These are phyloP conservation scores for Poecilus cupreus DNA, from an alignment of 2,888 invertebrate genomes.

Conservation along the genomic window DNA sequence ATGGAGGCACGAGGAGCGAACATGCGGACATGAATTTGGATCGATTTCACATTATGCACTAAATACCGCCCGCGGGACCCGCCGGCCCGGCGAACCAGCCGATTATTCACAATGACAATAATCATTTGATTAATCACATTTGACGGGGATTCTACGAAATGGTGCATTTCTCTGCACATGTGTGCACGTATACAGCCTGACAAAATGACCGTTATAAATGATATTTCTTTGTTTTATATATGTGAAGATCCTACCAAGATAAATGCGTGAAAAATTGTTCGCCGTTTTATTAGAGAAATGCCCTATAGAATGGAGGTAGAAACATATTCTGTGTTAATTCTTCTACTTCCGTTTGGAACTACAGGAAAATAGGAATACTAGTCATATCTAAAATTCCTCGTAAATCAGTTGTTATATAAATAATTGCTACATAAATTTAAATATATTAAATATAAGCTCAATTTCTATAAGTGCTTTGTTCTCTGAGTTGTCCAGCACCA, in stretches of 20 bases:
- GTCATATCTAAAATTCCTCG: too few species aligned
- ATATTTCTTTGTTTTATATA: background rate
- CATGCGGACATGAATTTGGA: conserved; percentile 13
- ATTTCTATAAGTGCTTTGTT: too few species aligned
- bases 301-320: too few species aligned
- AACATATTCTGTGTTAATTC: too few species aligned
- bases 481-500: too few species aligned
- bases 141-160: conserved; percentile 33
- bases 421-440: too few species aligned
- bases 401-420: too few species aligned
- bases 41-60: conserved; percentile 60
- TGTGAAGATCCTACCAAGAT: background rate
- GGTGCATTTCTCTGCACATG: conserved; percentile 38
- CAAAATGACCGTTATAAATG: background rate
- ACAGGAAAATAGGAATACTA: too few species aligned
- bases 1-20: background rate
- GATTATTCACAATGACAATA: conserved; percentile 65
- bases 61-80: conserved; percentile 44
- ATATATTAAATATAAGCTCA: too few species aligned
- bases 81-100: conserved; percentile 57
- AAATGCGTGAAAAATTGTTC: background rate
- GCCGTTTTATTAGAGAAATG: too few species aligned
- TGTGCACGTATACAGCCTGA: background rate
- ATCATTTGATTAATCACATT: conserved; percentile 63
- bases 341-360: too few species aligned